phyloP scores from a whole-genome alignment of 2,797 vertebrate species.

The Hafferia zeledoni region DNA sequence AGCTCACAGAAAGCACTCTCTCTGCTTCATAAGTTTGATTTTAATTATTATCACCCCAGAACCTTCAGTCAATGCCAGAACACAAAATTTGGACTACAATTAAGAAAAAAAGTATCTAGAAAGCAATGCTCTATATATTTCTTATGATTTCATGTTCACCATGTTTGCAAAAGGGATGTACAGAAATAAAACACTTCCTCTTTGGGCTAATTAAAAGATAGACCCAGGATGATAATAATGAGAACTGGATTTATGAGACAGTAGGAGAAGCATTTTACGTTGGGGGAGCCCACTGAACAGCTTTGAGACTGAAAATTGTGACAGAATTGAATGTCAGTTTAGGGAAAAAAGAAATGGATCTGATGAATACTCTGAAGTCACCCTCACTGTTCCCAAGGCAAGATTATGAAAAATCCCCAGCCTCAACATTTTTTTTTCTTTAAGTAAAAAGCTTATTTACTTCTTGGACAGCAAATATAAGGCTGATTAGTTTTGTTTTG shows the following conservation, averaged over 20 bases:
- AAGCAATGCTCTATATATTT: neutral
- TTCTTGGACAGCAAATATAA: neutral
- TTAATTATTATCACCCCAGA: constrained; percentile 25
- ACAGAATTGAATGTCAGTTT: neutral
- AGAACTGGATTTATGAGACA: neutral
- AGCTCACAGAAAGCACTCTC: neutral
- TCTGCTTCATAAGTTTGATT: constrained; percentile 3
- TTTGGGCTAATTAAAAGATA: neutral
- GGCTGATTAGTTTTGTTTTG: neutral
- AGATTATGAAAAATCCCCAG: neutral
- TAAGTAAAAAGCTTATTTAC: neutral
- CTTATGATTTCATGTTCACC: neutral
- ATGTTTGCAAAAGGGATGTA: neutral
- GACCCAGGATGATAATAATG: neutral
- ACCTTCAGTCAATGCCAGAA: neutral
- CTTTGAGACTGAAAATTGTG: neutral
- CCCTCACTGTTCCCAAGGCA: neutral
- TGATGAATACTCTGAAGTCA: neutral
- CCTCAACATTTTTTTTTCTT: neutral
- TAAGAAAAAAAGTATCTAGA: neutral
- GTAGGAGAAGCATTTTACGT: neutral
- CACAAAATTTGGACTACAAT: neutral
- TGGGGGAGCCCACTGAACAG: neutral
- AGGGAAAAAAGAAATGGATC: neutral
- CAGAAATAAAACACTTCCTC: neutral